These are phyloP conservation scores for Percopsis transmontana DNA, from an alignment of 2,113 vertebrate species.

Conservation along the genomic window DNA sequence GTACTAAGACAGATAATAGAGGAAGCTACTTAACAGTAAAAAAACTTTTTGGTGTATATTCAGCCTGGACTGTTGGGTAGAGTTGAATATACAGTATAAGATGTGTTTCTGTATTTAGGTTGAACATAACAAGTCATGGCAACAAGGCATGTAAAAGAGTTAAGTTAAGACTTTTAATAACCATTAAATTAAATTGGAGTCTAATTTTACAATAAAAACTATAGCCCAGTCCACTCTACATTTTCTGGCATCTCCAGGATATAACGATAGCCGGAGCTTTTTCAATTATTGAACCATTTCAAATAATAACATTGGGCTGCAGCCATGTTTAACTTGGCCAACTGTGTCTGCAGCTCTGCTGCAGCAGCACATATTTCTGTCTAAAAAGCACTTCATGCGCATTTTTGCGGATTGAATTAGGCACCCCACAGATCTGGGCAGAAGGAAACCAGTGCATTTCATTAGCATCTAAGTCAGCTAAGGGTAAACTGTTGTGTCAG, in stretches of 20 bases:
- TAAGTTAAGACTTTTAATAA: no score
- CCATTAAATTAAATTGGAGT: no score
- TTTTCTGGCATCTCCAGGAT: conserved; percentile 22
- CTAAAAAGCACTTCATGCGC: conserved; percentile 58
- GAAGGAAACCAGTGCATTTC: conserved; percentile 34
- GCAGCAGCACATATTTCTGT: conserved; percentile 43
- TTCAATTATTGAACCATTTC: conserved; percentile 38
- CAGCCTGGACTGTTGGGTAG: no score
- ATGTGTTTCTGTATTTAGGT: no score
- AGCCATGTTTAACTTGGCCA: conserved; percentile 43
- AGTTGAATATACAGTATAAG: no score
- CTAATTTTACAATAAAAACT: no score
- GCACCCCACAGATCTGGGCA: conserved; percentile 14
- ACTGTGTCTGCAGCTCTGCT: conserved; percentile 12
- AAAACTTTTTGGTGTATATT: no score
- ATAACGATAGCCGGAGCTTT: conserved; percentile 6
- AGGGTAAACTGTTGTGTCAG: conserved; percentile 53
- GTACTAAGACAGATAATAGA: no score
- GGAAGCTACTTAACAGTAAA: no score
- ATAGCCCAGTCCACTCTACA: no score
- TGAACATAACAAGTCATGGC: no score
- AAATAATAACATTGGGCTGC: conserved; percentile 56
- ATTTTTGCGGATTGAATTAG: conserved; percentile 52
- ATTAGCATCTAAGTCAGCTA: conserved; percentile 31
- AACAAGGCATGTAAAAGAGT: no score